Evolutionary conservation across 1,140 invertebrate species (phyloP).

Genomic region (Dysdera silvatica): DNA sequence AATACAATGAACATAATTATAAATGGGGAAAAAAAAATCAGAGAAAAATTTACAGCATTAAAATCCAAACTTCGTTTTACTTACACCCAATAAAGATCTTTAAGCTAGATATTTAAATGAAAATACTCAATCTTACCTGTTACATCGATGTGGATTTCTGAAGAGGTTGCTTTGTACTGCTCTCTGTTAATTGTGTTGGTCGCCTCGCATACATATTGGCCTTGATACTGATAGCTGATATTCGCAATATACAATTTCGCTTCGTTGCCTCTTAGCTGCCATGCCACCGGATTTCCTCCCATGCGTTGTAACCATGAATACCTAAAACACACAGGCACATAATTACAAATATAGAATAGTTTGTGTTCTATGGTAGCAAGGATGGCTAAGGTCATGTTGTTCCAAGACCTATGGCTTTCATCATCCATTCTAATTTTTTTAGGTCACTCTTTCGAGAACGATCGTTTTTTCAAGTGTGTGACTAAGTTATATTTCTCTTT

Average conservation of each 20-base stretch:
- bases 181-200: constrained; percentile 32
- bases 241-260: constrained; percentile 26
- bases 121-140: constrained; percentile 25
- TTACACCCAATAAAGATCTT: too few relatives aligned
- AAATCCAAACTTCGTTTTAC: too few relatives aligned
- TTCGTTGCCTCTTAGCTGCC: constrained; percentile 28
- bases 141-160: constrained; percentile 32
- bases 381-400: too few relatives aligned
- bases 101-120: background rate
- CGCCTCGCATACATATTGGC: constrained; percentile 35
- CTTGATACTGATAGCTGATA: constrained; percentile 32
- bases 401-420: too few relatives aligned
- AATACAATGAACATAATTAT: too few relatives aligned
- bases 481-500: too few relatives aligned
- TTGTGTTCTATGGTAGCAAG: background rate
- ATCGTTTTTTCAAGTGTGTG: too few relatives aligned
- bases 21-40: too few relatives aligned
- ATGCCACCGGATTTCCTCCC: constrained; percentile 27
- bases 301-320: constrained; percentile 30
- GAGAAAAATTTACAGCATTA: too few relatives aligned
- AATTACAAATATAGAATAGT: background rate
- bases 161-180: constrained; percentile 26
- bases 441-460: too few relatives aligned
- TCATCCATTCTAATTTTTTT: too few relatives aligned
- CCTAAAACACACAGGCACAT: constrained; percentile 3